Evolutionary conservation across 2,797 vertebrate genomes (phyloP), one percentile per base, ranked within the genome.

Genomic region (Enteromius treurensis): DNA sequence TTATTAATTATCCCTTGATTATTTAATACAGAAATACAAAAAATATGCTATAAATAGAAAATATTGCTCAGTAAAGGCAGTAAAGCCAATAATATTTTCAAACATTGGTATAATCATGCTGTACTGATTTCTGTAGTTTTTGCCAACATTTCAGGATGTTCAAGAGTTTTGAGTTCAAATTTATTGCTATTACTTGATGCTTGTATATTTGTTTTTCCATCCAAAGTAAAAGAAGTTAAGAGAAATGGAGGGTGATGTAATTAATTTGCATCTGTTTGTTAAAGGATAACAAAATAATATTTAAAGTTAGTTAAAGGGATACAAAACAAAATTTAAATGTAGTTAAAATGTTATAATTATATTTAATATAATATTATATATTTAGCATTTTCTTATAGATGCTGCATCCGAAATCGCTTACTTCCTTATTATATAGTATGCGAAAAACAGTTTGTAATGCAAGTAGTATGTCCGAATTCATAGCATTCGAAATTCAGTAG

Each of bases 291-390:
- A 71, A 71, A 70, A 71, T 14, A 10, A 51, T 37, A 74, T 55
- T 23, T 37, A n/a, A 75, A 37, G 3, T 26, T 65, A 9, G 62
- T 19, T 8, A 34, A 37, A 37, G 64, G 32, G 7, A 40, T 58
- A 40, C 47, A 71, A 71, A 70, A 70, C n/a, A 4, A 29, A n/a
- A 74, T 74, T 51, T 34, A 53, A 74, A 34, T 21, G 2, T n/a
- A 49, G 8, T 5, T 49, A 26, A 13, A 51, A 23, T 70, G n/a
- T 70, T 47, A 47, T 1, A 29, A 47, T 29, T 9, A 47, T 42
- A 71, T 55, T 55, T n/a, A 10, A 55, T 42, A 10, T 42, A 42
- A 42, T 42, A 42, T 42, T 42, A 42, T 42, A 11, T 73, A 32
- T 51, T 51, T 73, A 17, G 32, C 1, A 32, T 51, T 32, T 32